Base-by-base conservation (phyloP, 2,888 invertebrate genomes). In the Morpho achilles region DNA sequence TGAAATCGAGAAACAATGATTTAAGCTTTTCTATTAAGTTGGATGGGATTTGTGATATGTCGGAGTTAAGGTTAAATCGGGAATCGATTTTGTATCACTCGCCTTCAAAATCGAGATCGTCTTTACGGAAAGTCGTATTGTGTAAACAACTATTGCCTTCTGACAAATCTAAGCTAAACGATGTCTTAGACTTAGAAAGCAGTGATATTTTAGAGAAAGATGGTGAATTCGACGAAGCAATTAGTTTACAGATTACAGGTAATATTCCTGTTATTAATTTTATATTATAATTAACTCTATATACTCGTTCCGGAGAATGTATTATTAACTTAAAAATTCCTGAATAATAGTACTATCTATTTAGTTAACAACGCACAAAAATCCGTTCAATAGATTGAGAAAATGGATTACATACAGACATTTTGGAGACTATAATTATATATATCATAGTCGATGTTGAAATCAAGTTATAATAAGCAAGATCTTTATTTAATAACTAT, bases 21-120 rank as follows among this genome's bases (percentile, higher is more conserved):
- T 66, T 87, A 0, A 88, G 82, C 68, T 90, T 89, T 61, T 86
- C 89, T 0, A 73, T 81, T 0, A 77, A 87, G 70, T 67, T 90
- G 16, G 85, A 89, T 45, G 74, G 76, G 48, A 63, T 89, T 40
- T 82, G 87, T n/a, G 74, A 77, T 60, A 58, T 71, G 1, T 75
- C 78, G 0, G 71, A 73, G 45, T 68, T 69, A 8, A 71, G 64
- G 49, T 66, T 67, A 7, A 61, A 71, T 7, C 73, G 74, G 7
- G 79, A 83, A 57, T 80, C 85, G 0, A 74, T 84, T 22, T 71
- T 87, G 63, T 87, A 85, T 61, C 77, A 82, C 53, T 82, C 87
- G 7, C 80, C 83, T 1, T 72, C 77, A 50, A 82, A 77, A 56
- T 80, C 77, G 49, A 76, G 78, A 10, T 74, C 79, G 7, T 85